Conservation (phyloP, 2,797 vertebrate species). For the Lophotriccus pileatus region DNA sequence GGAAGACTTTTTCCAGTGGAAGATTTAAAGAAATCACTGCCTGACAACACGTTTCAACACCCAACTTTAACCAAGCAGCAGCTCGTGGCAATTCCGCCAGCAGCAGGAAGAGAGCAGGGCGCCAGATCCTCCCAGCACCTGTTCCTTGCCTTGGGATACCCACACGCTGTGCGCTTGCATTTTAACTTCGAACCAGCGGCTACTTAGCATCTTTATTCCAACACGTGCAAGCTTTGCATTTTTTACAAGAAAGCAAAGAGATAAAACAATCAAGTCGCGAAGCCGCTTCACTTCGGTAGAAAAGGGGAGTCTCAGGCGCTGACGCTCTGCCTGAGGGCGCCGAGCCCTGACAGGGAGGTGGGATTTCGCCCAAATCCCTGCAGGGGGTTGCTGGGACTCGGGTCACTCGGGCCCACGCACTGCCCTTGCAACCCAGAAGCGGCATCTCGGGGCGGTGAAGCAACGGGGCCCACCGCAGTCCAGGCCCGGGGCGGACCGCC, state of each 20-base stretch:
- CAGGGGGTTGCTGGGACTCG: not conserved
- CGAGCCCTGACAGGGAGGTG: accelerated
- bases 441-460: accelerated
- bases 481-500: not conserved
- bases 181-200: not conserved
- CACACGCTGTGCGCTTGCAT: accelerated
- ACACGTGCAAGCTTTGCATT: accelerated
- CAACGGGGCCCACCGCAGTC: accelerated
- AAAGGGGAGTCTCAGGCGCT: accelerated
- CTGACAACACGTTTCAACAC: not conserved
- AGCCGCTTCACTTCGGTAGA: not conserved
- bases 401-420: too few species aligned
- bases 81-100: not conserved
- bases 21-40: not conserved
- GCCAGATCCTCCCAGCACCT: accelerated
- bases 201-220: not conserved
- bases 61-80: accelerated
- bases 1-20: not conserved
- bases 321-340: not conserved
- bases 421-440: accelerated
- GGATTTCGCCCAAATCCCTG: too few species aligned
- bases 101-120: not conserved
- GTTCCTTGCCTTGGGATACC: not conserved
- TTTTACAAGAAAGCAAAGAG: not conserved
- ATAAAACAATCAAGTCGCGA: accelerated